Percentiles rank a stretch among this genome's conserved stretches.
These are phyloP conservation scores for Ornithoptera priamus DNA, from an alignment of 2,888 invertebrate species.

Conservation along the genomic window DNA sequence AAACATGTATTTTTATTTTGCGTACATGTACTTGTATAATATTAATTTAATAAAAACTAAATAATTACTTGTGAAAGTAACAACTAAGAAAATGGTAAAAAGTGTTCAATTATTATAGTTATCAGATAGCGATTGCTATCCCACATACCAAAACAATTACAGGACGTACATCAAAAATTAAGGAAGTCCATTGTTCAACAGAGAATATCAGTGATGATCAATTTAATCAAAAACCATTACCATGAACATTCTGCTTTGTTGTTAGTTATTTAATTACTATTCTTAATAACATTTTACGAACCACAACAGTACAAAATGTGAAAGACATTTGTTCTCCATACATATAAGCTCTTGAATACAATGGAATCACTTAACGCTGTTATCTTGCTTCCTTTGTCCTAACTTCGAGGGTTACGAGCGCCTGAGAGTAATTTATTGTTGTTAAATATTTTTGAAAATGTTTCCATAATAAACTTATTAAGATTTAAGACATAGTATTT, in stretches of 20 bases:
- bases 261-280: neutral
- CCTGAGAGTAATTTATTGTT: conserved; percentile 14
- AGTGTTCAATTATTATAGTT: too few species aligned
- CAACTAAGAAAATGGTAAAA: too few species aligned
- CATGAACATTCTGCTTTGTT: neutral
- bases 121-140: too few species aligned
- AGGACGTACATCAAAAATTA: neutral
- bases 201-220: neutral
- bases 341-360: conserved; percentile 19
- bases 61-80: too few species aligned
- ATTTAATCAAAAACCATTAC: neutral
- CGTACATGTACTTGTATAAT: too few species aligned
- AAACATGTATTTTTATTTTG: too few species aligned
- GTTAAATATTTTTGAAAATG: conserved; percentile 1
- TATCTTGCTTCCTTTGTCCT: conserved; percentile 19
- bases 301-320: neutral
- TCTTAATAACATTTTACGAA: neutral
- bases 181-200: neutral
- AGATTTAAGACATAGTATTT: neutral
- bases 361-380: conserved; percentile 22
- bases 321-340: neutral
- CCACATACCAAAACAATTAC: neutral
- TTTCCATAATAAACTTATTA: neutral
- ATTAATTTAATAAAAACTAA: too few species aligned
- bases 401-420: conserved; percentile 2